Base-by-base conservation (phyloP, 1,140 invertebrate species). In the Tenebrio molitor region DNA sequence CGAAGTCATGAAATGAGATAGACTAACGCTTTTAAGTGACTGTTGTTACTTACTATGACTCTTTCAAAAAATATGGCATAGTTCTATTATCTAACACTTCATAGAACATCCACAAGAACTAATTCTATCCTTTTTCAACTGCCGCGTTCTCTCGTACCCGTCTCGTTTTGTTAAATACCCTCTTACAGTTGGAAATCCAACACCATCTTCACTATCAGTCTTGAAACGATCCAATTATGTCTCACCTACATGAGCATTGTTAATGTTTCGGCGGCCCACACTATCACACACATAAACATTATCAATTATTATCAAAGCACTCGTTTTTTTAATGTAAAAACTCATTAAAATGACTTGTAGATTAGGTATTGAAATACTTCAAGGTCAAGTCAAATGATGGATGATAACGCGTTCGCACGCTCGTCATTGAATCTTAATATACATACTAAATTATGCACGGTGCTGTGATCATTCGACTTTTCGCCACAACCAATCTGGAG, bases 401-500 rank as follows among this genome's bases (percentile, higher is more conserved):
- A 29, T 33, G 50, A 58, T 33, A 58, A 29, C 23, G 15, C n/a
- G 10, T 23, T 53, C 29, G 23, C n/a, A n/a, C n/a, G n/a, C n/a
- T 50, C 23, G 44, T 50, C 44, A 33, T 15, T 33, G 10, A 2
- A 14, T 21, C 29, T 58, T 58, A 10, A n/a, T n/a, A 58, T 58
- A 79, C 77, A 82, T 84, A 91, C 89, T 82, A 88, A 87, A 81
- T 92, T 91, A 84, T 96, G 95, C 58, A 86, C 80, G 15, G 90
- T 90, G 78, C 92, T 93, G 81, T 96, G 94, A 81, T 95, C 93
- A 78, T 89, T 88, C 36, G 88, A 87, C 16, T 88, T 88, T 79
- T 94, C 91, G 4, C 92, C 91, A 85, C 95, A 96, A 14, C 93
- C 92, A 72, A 94, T 87, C 80, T 89, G 89, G 29, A 90, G 86